Base-by-base conservation (phyloP, 2,888 invertebrate genomes). In the Podabrus alpinus region DNA sequence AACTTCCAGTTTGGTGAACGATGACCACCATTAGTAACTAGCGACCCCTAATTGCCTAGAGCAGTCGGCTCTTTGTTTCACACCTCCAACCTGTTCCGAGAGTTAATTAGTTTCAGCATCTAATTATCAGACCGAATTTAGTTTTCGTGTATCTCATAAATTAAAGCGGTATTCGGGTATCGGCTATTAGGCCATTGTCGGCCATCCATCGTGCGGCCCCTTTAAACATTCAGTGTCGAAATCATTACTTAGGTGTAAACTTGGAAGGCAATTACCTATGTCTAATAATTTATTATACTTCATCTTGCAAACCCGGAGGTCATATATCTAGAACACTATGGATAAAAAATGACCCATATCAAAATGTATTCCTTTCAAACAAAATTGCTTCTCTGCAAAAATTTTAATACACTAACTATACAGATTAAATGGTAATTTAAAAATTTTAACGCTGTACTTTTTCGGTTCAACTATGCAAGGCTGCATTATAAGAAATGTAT, bases 51-150 rank as follows among this genome's bases (percentile, higher is more conserved):
- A 72, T 74, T 64, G 76, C 85, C 84, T 78, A 80, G 82, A 84
- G 86, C 85, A 78, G 84, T 83, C 86, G 86, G 87, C 84, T 85
- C 87, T 87, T 88, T 88, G 87, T 87, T 88, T 88, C 87, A 88
- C 88, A 88, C 88, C 88, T 88, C 84, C 84, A 84, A 85, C 84
- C 82, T 84, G 85, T 84, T 86, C 85, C 84, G 82, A 85, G 86
- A 85, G 87, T 88, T 88, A 88, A 88, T 88, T 88, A 88, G 88
- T 88, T 88, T 88, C 87, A 88, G 86, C 88, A 87, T 88, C 88
- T 88, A 88, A 88, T 88, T 88, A 88, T 88, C 88, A 84, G 84
- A 83, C 81, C 82, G 85, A 84, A 84, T 84, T 86, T 84, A 85
- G 86, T 86, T 87, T 87, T 87, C 86, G 86, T 85, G 85, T 83